Evolutionary conservation across 2,797 vertebrate species (phyloP).

Genomic region (Tamandua tetradactyla): DNA sequence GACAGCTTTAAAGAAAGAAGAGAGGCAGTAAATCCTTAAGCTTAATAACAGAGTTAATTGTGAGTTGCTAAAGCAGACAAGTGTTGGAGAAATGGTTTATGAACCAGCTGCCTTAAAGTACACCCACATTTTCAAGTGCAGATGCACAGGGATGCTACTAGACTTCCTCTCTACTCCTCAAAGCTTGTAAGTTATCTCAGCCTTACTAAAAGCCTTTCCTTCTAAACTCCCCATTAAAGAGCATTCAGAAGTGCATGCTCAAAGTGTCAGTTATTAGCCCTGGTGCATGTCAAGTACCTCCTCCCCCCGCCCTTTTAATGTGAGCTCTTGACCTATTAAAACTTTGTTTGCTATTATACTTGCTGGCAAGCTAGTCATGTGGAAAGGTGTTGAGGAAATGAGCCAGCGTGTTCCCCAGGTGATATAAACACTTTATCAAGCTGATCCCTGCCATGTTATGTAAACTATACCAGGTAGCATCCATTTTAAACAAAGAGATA

Average conservation of each 20-base stretch:
- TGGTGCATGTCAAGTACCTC: conserved; percentile 66
- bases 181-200: conserved; percentile 57
- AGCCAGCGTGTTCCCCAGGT: conserved; percentile 86
- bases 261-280: conserved; percentile 76
- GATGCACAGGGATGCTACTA: background rate
- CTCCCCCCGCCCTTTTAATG: conserved; percentile 67
- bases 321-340: conserved; percentile 87
- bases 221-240: conserved; percentile 73
- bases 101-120: conserved; percentile 50
- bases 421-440: conserved; percentile 88
- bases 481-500: conserved; percentile 89
- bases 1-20: conserved; percentile 82
- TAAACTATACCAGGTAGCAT: conserved; percentile 87
- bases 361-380: conserved; percentile 84
- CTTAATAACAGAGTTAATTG: conserved; percentile 83
- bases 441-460: conserved; percentile 89
- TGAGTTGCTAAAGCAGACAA: conserved; percentile 37
- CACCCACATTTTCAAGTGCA: background rate
- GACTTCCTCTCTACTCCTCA: background rate
- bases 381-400: conserved; percentile 87
- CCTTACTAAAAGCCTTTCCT: conserved; percentile 54
- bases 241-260: conserved; percentile 67
- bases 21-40: conserved; percentile 78
- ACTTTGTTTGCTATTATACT: conserved; percentile 88
- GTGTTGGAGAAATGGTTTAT: conserved; percentile 22